Percentiles rank a stretch among this genome's conserved stretches.
These are phyloP conservation scores for Drosophila pandora DNA, from an alignment of 1,140 invertebrate species.

Conservation along the genomic window DNA sequence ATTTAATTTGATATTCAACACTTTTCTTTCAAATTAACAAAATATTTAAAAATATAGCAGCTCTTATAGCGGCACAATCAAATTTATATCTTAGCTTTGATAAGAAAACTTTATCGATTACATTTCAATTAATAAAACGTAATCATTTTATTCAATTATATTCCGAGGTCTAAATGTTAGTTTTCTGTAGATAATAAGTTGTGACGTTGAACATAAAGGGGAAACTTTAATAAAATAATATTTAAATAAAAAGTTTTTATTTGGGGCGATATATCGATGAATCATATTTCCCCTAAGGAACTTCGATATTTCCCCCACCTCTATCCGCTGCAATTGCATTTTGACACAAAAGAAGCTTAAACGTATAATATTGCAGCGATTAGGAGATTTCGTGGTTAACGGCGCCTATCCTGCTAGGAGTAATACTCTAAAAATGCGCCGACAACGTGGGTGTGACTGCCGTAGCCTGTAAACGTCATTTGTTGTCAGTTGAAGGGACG, in stretches of 20 bases:
- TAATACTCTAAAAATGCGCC: slow-evolving; percentile 43
- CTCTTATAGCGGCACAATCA: too few species aligned
- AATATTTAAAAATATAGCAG: too few species aligned
- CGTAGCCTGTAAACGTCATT: slow-evolving; percentile 27
- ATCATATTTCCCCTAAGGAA: neutral
- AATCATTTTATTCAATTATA: too few species aligned
- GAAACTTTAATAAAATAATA: neutral
- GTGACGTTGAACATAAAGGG: neutral
- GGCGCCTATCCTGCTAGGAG: slow-evolving; percentile 23
- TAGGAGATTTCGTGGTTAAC: slow-evolving; percentile 1
- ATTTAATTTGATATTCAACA: too few species aligned
- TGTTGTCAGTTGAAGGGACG: slow-evolving; percentile 11
- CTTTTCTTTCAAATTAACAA: too few species aligned
- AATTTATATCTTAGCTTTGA: too few species aligned
- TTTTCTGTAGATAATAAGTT: too few species aligned
- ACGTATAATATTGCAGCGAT: slow-evolving; percentile 12
- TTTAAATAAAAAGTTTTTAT: neutral
- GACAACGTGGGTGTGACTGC: slow-evolving; percentile 33
- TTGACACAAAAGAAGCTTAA: slow-evolving; percentile 38
- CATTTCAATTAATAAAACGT: too few species aligned
- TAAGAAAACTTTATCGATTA: too few species aligned
- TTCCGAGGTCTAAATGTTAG: too few species aligned
- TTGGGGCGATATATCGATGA: neutral
- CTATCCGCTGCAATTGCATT: slow-evolving; percentile 12
- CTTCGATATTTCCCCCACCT: neutral